phyloP scores from a whole-genome alignment of 1,140 invertebrate species.

The Caenorhabditis brenneri region DNA sequence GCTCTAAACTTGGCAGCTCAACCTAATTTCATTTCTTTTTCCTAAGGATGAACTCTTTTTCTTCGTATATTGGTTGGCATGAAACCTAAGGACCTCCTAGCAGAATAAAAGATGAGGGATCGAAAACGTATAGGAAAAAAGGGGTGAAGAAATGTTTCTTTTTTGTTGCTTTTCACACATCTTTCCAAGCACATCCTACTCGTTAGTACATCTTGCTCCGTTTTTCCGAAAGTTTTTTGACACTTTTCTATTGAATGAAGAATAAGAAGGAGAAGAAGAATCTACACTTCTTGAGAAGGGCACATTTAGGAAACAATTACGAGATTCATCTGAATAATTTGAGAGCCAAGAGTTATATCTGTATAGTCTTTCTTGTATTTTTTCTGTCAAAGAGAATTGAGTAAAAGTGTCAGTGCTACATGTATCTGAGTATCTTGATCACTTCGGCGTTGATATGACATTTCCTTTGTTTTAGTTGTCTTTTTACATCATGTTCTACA shows the following conservation, averaged over 20 bases:
- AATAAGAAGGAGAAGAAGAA: background rate
- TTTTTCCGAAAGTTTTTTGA: background rate
- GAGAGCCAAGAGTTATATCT: too few species aligned
- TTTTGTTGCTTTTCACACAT: conserved; percentile 1
- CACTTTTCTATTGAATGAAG: conserved; percentile 11
- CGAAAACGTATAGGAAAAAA: conserved; percentile 4
- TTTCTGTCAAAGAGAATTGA: too few species aligned
- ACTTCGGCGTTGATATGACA: too few species aligned
- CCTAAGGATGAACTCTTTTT: background rate
- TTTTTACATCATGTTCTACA: too few species aligned
- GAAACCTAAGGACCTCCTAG: background rate
- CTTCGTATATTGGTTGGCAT: conserved; percentile 2
- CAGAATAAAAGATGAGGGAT: background rate
- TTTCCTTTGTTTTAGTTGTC: too few species aligned
- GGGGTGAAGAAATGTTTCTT: conserved; percentile 5
- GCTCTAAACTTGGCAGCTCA: conserved; percentile 30
- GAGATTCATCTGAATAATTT: too few species aligned
- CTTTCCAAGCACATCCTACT: conserved; percentile 2
- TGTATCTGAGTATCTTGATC: too few species aligned
- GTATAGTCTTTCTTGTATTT: too few species aligned
- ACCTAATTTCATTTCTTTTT: conserved; percentile 33
- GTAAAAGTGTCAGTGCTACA: too few species aligned
- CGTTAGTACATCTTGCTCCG: conserved; percentile 12
- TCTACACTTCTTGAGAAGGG: background rate
- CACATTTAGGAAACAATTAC: background rate